Evolutionary conservation across 2,797 vertebrate species (phyloP).

Genomic region (Sylvia borin): DNA sequence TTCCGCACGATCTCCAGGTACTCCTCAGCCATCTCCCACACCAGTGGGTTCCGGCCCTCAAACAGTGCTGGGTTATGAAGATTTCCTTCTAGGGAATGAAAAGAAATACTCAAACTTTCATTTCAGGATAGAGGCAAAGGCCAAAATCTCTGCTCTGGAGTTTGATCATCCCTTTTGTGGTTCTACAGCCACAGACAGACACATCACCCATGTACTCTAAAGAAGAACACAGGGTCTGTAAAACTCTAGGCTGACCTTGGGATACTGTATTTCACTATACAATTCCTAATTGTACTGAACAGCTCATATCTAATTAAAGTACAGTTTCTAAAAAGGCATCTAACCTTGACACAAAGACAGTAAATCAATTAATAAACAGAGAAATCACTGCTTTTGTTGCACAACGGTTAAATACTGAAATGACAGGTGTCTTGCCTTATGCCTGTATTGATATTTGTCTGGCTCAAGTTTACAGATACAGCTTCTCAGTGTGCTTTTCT

Average conservation of each 20-base stretch:
- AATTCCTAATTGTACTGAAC: neutral
- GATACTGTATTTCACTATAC: neutral
- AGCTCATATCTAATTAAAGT: neutral
- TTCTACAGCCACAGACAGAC: neutral
- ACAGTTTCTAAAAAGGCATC: neutral
- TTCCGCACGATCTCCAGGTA: constrained; percentile 89
- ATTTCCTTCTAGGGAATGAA: constrained; percentile 85
- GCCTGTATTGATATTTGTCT: neutral
- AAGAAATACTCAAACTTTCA: neutral
- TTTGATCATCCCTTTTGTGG: neutral
- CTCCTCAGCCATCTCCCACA: constrained; percentile 97
- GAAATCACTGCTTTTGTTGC: neutral
- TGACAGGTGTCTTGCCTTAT: neutral
- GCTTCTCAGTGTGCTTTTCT: neutral
- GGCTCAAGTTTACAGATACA: neutral
- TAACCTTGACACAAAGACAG: neutral
- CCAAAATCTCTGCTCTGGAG: neutral
- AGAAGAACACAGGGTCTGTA: neutral
- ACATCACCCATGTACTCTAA: neutral
- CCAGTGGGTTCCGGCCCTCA: constrained; percentile 88
- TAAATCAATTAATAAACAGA: neutral
- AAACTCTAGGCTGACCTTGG: neutral
- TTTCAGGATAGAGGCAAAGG: neutral
- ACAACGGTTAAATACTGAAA: neutral
- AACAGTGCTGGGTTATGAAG: constrained; percentile 97